A percentile compares a stretch with the other conserved stretches of the same genome.
phyloP scores from a whole-genome alignment of 2,113 vertebrate genomes.

The Thomomys bottae region DNA sequence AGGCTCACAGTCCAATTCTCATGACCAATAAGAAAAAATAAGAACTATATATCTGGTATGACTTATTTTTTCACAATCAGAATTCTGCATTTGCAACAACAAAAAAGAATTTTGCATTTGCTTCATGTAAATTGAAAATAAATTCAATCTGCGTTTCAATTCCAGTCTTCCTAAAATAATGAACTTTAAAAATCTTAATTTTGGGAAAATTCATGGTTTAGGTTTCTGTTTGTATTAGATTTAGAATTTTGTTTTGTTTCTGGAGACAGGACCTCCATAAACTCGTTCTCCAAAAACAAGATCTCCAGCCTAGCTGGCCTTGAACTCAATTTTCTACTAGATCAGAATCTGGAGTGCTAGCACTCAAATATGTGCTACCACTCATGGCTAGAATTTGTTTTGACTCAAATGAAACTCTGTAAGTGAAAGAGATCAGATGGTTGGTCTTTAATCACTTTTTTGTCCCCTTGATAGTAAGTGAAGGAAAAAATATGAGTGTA shows the following conservation, averaged over 20 bases:
- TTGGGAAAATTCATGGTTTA: constrained; percentile 67
- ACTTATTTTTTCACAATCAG: constrained; percentile 8
- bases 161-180: constrained; percentile 74
- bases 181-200: constrained; percentile 30
- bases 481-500: constrained; percentile 53
- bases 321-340: too few species aligned
- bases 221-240: constrained; percentile 61
- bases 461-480: constrained; percentile 39
- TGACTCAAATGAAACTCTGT: constrained; percentile 24
- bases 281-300: too few species aligned
- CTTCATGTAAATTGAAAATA: constrained; percentile 70
- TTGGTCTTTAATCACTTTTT: constrained; percentile 67
- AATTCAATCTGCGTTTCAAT: constrained; percentile 68
- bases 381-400: background rate
- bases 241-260: background rate
- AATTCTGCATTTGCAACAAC: constrained; percentile 64
- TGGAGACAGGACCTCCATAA: too few species aligned
- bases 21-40: too few species aligned
- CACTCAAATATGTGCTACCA: too few species aligned
- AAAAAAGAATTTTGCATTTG: constrained; percentile 61
- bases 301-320: too few species aligned
- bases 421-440: constrained; percentile 17
- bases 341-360: too few species aligned
- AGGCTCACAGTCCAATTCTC: too few species aligned
- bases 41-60: background rate